Base-by-base conservation (phyloP, 2,113 vertebrate species). In the Butorides virescens region DNA sequence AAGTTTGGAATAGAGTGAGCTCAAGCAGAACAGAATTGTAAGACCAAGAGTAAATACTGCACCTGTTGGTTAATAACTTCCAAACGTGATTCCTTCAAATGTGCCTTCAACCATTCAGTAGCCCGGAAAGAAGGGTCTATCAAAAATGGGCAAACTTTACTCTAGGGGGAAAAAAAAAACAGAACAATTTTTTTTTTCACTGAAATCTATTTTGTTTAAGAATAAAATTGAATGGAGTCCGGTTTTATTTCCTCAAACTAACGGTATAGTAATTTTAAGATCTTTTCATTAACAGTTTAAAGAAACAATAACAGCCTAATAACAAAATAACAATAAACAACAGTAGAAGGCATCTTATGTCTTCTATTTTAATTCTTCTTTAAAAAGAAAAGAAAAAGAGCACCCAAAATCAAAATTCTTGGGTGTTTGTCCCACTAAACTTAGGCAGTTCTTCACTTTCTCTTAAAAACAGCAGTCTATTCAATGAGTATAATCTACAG, bases 61-160 rank as follows among this genome's bases (percentile, higher is more conserved):
- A 99, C 99, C 99, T 99, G 99, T 86, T 99, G 99, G 95, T 98
- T 99, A 96, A 99, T 99, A 78, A 99, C 98, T 97, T 99, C 99
- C 85, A 99, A 97, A 75, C 97, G 98, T 58, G 99, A 98, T 39
- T 99, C 98, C 95, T 98, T 99, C 78, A 99, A 98, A 97, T 99
- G 99, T 56, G 98, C 98, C 91, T 99, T 98, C 68, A 99, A 89
- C 99, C 99, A 99, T 89, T 99, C 99, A 49, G 99, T 99, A 71
- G 99, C 99, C 73, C 98, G 98, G 55, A 99, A 99, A 58, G 99
- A 99, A 15, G 99, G 99, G 74, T 99, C 99, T 39, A 99, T 99
- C 94, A 99, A 98, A 97, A 99, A 99, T 2, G 99, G 99, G 95
- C 99, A 99, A 29, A 99, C 98, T 63, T 98, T 98, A 96, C 99